Base-by-base conservation (phyloP, 2,888 invertebrate species). In the Synergus umbraculus region DNA sequence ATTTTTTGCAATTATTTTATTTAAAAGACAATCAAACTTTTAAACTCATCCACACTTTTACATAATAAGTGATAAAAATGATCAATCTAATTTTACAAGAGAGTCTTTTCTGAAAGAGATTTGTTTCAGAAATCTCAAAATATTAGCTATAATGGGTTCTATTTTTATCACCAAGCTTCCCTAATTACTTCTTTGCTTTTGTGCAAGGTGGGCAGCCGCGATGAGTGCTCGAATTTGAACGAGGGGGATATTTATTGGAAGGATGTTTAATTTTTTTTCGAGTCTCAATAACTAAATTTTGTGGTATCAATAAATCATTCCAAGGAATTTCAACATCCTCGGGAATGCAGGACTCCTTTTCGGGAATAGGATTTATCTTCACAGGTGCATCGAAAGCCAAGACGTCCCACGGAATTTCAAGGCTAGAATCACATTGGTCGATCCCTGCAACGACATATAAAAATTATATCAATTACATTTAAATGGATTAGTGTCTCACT, bases 301-400 rank as follows among this genome's bases (percentile, higher is more conserved):
- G 79, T 1, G 90, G 89, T 60, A 90, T 79, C 67, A 90, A 81
- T 65, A 90, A 88, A 67, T 89, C 87, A 44, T 88, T 83, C 90
- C 90, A 90, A 10, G 91, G 90, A 63, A 91, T 88, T 82, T 91
- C 90, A 3, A 91, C 85, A 43, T 88, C 86, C 84, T 5, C 82
- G 63, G 9, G 8, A 63, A 41, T 49, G 29, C 90, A 89, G 5
- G 69, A 58, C 78, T 84, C 79, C n/a, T 79, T 82, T 29, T 84
- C 76, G n/a, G 85, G 81, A 9, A 78, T 41, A 4, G 84, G 77
- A 43, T 84, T 79, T 79, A 90, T 89, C 5, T 79, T 76, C 9
- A 86, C 76, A 7, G 88, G 85, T 44, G 37, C 81, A 4, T 90
- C 88, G 4, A 89, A 79, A 12, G 82, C 76, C 8, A 90, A 81